Evolutionary conservation across 1,140 invertebrate species (phyloP), one percentile per base, ranked within the genome.

Genomic region (Achroia grisella): DNA sequence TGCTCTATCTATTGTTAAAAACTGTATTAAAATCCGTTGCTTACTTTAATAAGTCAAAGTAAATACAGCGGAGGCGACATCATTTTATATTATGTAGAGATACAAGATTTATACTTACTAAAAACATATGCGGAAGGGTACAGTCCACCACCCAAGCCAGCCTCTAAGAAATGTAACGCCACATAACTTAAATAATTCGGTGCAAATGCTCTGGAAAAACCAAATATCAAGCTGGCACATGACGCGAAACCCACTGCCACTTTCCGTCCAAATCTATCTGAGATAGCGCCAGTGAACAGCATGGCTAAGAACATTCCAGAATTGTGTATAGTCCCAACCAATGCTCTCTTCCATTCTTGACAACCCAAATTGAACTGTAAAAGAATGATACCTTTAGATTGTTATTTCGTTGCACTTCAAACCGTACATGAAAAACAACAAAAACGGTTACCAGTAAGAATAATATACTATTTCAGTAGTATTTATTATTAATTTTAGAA

Each of bases 311-410:
- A 92, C 76, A 92, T 91, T 10, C 92, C 92, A 13, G 89, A 71
- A 58, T 91, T 93, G 65, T 93, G 92, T 10, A 93, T 86, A 1
- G 91, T 93, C 9, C 92, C 92, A 1, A 93, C 89, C 11, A 93
- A 62, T 0, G 91, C 88, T 31, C 92, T 70, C 67, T 91, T 93
- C 91, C 92, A 93, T 68, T 90, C 87, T 71, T 91, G 63, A 54
- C 80, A 86, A 49, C 73, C 83, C 39, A 87, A 60, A 52, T 79
- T 56, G 53, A 86, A 81, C 78, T 65, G 67, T 40, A 71, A 72
- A 23, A 6, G 2, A 23, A 23, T 6, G 6, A 23, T 2, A 6
- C 2, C 17, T 23, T 23, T 23, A 23, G 17, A 23, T 23, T 23
- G 17, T 23, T 23, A 23, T 23, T 23, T 23, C 17, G 6, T 23